Percentiles rank a stretch among this genome's conserved stretches.
Evolutionary conservation across 2,797 vertebrate genomes (phyloP).

Genomic region (Peromyscus eremicus): DNA sequence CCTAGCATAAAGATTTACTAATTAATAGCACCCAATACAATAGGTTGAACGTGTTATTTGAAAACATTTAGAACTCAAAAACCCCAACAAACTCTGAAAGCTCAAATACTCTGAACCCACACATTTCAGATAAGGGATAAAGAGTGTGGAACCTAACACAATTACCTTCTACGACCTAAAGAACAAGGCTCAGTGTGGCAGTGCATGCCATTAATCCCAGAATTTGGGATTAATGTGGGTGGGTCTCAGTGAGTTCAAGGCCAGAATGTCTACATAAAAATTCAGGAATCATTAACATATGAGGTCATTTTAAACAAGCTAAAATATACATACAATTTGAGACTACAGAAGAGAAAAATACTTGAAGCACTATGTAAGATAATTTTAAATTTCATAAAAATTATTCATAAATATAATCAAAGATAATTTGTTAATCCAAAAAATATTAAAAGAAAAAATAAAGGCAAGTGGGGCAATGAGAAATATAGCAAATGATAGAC

Average conservation of each 20-base stretch:
- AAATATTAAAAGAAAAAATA: not conserved
- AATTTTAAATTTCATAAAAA: not conserved
- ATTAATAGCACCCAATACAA: not conserved
- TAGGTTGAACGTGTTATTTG: not conserved
- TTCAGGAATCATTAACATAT: not conserved
- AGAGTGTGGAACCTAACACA: not conserved
- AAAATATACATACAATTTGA: not conserved
- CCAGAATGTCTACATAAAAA: not conserved
- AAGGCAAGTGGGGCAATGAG: not conserved
- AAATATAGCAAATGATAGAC: not conserved
- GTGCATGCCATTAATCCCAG: not conserved
- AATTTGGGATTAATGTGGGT: not conserved
- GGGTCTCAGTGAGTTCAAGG: not conserved
- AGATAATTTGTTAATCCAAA: not conserved
- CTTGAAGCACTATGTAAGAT: not conserved
- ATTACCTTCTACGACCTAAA: not conserved
- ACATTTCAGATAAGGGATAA: not conserved
- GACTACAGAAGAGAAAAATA: not conserved
- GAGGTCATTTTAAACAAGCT: not conserved
- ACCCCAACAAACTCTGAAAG: not conserved
- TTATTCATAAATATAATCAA: not conserved
- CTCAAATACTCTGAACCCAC: not conserved
- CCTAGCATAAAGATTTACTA: constrained; percentile 45
- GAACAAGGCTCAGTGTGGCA: not conserved
- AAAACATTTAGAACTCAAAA: not conserved